Evolutionary conservation across 1,140 invertebrate genomes (phyloP), one percentile per base, ranked within the genome.

Genomic region (Andricus grossulariae): DNA sequence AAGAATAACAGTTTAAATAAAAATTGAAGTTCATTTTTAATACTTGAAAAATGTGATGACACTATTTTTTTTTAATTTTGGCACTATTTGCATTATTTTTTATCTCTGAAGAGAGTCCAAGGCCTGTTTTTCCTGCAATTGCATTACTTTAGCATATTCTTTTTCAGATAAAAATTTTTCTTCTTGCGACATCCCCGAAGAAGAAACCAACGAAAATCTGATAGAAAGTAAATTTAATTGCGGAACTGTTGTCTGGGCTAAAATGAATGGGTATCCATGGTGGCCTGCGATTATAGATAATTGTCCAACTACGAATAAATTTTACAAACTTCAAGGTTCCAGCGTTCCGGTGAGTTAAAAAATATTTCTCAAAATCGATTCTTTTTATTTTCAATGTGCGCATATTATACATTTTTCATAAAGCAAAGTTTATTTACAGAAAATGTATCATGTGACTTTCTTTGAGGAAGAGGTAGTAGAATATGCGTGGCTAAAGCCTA

Each of bases 271-370:
- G 21, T 95, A 92, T 90, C 94, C 94, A 50, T 95, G 94, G 94
- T 95, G 95, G 94, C 95, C 95, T 15, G 95, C 92, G 3, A 95
- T 96, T 91, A 92, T 96, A 8, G 94, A 95, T 60, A 94, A 95
- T 86, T 93, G 93, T 85, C 94, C 94, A 2, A 93, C 95, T 77
- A 92, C 90, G 2, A 92, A 93, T 70, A 88, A 89, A 45, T 96
- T 92, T 84, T 95, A 93, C 77, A 92, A 91, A 92, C 83, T 93
- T 5, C 85, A 90, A 15, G 88, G 90, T 50, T 92, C 91, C 70
- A 84, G 89, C 81, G 90, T 91, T 77, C 93, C 93, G 18, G 93
- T 94, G 88, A 88, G 87, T 87, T 75, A 18, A 49, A 51, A 60
- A 32, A 60, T 32, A 60, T 10, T 13, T 25, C 3, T 57, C 4